Evolutionary conservation across 2,797 vertebrate genomes (phyloP).

Genomic region (Cebuella pygmaea): DNA sequence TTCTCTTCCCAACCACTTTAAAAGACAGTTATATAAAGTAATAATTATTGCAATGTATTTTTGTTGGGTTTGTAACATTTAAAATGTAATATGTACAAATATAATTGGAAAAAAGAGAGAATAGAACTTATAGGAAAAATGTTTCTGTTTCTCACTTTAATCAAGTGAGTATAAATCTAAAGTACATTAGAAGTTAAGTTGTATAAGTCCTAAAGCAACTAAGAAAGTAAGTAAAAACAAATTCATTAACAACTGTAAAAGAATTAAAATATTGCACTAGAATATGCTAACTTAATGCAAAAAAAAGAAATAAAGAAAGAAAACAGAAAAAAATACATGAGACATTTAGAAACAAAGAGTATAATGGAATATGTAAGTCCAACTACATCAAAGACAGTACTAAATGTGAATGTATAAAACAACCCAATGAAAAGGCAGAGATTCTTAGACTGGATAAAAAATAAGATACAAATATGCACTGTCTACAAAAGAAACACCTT

Average conservation of each 20-base stretch:
- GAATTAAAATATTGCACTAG: neutral
- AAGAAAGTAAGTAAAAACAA: neutral
- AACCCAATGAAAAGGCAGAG: neutral
- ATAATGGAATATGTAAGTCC: neutral
- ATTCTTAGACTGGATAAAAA: neutral
- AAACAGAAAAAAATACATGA: neutral
- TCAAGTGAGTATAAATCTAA: neutral
- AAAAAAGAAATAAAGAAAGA: neutral
- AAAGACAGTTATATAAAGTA: neutral
- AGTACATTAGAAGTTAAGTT: neutral
- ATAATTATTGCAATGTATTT: neutral
- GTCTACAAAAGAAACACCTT: neutral
- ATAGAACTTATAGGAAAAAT: neutral
- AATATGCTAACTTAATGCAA: neutral
- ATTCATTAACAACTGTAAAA: neutral
- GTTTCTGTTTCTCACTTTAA: neutral
- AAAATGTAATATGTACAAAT: neutral
- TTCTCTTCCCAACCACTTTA: neutral
- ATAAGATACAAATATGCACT: too few species aligned
- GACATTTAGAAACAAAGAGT: neutral
- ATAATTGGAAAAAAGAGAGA: neutral
- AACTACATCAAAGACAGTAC: neutral
- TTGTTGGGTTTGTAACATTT: neutral
- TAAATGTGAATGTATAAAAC: neutral
- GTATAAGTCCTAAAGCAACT: neutral